phyloP scores from a whole-genome alignment of 2,888 invertebrate species.

The Conops quadrifasciatus region DNA sequence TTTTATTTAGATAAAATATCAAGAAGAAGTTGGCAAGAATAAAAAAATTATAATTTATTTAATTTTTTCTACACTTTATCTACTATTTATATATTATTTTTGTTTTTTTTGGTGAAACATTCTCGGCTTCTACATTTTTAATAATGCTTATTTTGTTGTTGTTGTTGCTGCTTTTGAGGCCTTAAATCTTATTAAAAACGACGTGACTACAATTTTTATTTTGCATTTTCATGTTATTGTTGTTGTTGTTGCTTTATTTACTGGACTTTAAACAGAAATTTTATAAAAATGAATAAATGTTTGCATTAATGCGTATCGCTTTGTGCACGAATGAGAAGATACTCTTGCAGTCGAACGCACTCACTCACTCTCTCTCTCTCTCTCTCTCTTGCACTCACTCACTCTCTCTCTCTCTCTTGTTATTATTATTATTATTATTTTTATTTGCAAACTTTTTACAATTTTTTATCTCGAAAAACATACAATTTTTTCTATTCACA shows the following conservation, averaged over 20 bases:
- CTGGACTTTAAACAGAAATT: not conserved
- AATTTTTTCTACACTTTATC: no score
- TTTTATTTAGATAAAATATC: no score
- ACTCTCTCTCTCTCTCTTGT: no score
- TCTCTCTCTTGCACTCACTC: no score
- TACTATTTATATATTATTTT: not conserved
- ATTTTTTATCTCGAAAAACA: no score
- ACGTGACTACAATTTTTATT: slow-evolving; percentile 28
- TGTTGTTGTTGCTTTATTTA: not conserved
- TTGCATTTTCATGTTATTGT: slow-evolving; percentile 11
- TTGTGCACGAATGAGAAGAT: no score
- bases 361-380: no score
- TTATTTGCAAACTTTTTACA: no score
- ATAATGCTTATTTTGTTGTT: not conserved
- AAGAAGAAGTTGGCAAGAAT: no score
- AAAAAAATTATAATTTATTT: no score
- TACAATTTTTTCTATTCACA: not conserved
- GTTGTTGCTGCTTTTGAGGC: not conserved
- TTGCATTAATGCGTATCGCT: not conserved
- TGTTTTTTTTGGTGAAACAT: not conserved
- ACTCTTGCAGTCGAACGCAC: no score
- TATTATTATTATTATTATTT: no score
- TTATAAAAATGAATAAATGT: not conserved
- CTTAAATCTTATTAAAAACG: slow-evolving; percentile 26
- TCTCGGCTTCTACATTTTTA: not conserved